Evolutionary conservation across 2,113 vertebrate genomes (phyloP), one percentile per base, ranked within the genome.

Genomic region (Chrysochloris asiatica): DNA sequence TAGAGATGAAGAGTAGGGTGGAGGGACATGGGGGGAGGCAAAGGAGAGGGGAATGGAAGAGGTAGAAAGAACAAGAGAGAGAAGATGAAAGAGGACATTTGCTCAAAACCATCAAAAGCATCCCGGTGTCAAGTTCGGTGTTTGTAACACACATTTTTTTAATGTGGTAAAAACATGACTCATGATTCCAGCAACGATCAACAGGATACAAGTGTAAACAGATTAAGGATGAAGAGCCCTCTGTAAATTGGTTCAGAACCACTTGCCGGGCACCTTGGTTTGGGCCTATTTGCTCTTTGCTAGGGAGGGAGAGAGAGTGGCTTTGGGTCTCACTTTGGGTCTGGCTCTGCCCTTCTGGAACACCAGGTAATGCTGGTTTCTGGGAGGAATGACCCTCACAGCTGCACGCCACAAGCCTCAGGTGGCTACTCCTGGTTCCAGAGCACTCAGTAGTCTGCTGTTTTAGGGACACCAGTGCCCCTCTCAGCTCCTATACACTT

Each of bases 41-140:
- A 72, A 79, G 50, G 83, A 73, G 67, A 65, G 59, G 8, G 54
- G 14, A 52, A 56, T 2, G 52, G 28, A 71, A 80, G 81, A 61
- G 14, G 48, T 4, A 28, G 73, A 43, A 33, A 81, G 28, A 76
- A 8, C 36, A 48, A 88, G 41, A 79, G 9, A 77, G 41, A 33
- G 52, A 28, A 16, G n/a, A n/a, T 11, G 36, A 82, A 47, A 95
- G 47, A 54, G 41, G 78, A 47, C 24, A 38, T n/a, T 80, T 92
- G 85, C 63, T 95, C 81, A 91, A 92, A 84, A 80, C 19, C 72
- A 69, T 63, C 41, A 88, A 81, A 63, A 71, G 80, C 30, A 6
- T 91, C 87, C 45, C 36, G 88, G 88, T 45, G 65, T 93, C 81
- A 77, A 5, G 10, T 79, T 61, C 9, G n/a, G 83, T 43, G 28